phyloP scores from a whole-genome alignment of 2,888 invertebrate species.

The Drosophila suboccidentalis region DNA sequence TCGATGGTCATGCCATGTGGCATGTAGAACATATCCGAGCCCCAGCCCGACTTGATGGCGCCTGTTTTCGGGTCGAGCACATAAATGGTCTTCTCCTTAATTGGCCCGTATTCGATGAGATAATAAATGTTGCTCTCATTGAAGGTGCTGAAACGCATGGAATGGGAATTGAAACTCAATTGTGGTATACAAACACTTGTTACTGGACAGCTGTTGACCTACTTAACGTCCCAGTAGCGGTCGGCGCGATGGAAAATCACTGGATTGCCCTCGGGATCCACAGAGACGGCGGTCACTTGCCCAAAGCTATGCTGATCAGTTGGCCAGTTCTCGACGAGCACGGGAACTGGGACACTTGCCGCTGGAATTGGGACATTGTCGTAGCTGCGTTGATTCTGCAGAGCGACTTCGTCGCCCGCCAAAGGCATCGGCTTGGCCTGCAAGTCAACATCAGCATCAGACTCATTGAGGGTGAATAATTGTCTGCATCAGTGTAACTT shows the following conservation, averaged over 20 bases:
- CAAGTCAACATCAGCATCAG: background rate
- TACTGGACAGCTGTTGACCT: constrained; percentile 72
- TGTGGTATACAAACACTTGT: constrained; percentile 49
- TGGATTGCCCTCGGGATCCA: constrained; percentile 91
- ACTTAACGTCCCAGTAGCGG: constrained; percentile 86
- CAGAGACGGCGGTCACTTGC: constrained; percentile 93
- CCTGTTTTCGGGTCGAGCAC: constrained; percentile 93
- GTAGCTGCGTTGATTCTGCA: constrained; percentile 68
- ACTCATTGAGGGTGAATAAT: background rate
- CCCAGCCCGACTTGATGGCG: constrained; percentile 93
- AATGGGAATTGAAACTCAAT: background rate
- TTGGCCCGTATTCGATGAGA: constrained; percentile 91
- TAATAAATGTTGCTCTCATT: constrained; percentile 91
- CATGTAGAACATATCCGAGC: constrained; percentile 95
- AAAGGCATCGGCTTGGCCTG: constrained; percentile 63
- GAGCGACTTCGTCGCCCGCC: constrained; percentile 60
- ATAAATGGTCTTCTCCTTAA: constrained; percentile 93
- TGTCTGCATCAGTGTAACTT: constrained; percentile 7
- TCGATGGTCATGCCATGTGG: constrained; percentile 98
- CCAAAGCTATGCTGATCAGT: constrained; percentile 88
- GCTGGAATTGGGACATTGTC: constrained; percentile 66
- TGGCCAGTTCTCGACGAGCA: constrained; percentile 89
- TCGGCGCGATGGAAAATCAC: constrained; percentile 93
- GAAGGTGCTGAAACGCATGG: constrained; percentile 88
- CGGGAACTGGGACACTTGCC: constrained; percentile 87